Evolutionary conservation across 2,113 vertebrate species (phyloP).

Genomic region (Dicaeum eximium): DNA sequence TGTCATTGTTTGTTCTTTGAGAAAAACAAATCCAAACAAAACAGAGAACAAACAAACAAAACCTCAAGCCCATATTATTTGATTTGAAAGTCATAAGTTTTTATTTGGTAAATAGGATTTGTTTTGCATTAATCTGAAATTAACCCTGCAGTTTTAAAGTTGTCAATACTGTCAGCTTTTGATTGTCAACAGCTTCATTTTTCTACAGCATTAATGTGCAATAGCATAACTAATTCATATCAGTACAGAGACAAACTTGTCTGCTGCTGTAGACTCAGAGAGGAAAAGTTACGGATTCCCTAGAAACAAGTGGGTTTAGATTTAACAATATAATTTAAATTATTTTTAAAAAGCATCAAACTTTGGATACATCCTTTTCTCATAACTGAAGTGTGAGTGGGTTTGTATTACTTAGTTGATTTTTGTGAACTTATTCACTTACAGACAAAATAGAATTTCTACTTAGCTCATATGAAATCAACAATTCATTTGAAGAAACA

Average conservation of each 20-base stretch:
- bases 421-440: background rate
- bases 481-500: background rate
- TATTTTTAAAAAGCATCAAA: accelerated
- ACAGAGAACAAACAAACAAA: background rate
- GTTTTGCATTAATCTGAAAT: background rate
- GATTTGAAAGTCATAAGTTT: background rate
- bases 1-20: background rate
- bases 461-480: background rate
- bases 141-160: background rate
- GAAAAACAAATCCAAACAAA: background rate
- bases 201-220: background rate
- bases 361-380: background rate
- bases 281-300: background rate
- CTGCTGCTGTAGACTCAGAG: background rate
- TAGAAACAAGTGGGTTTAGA: background rate
- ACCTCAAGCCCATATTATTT: background rate
- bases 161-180: background rate
- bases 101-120: background rate
- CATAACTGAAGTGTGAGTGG: background rate
- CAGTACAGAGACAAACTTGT: background rate
- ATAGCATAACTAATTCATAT: background rate
- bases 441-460: background rate
- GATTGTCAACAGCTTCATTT: background rate
- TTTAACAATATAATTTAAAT: background rate
- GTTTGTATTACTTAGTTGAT: background rate